phyloP scores from a whole-genome alignment of 1,140 invertebrate species.

The Cardiocondyla obscurior region DNA sequence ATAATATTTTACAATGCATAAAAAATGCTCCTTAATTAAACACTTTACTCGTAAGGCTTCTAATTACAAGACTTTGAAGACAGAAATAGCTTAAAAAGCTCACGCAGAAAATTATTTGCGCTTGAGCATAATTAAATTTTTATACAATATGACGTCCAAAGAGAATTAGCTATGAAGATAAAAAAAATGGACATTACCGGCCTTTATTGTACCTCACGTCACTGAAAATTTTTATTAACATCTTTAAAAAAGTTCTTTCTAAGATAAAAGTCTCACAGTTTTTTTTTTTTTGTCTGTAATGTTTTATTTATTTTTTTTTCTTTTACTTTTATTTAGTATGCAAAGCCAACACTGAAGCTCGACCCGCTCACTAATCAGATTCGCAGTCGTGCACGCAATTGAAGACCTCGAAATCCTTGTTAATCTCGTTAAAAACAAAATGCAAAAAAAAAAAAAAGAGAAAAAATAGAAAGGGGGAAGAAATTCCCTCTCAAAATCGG shows the following conservation, averaged over 20 bases:
- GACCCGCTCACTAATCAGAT: background rate
- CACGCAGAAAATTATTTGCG: background rate
- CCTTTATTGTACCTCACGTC: background rate
- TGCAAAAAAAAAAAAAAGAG: background rate
- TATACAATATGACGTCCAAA: background rate
- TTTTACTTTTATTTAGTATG: background rate
- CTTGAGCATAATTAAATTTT: background rate
- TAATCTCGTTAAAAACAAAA: background rate
- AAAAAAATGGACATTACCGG: background rate
- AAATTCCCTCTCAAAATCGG: background rate
- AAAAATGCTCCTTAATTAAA: background rate
- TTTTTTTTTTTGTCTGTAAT: too few relatives aligned
- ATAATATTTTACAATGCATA: background rate
- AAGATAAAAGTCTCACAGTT: background rate
- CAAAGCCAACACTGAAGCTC: background rate
- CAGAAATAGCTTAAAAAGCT: background rate
- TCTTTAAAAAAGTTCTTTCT: background rate
- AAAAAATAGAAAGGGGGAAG: background rate
- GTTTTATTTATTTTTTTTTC: background rate
- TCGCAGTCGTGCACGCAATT: background rate
- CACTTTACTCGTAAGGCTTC: background rate
- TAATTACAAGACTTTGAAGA: background rate
- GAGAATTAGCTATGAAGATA: background rate
- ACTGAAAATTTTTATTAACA: background rate
- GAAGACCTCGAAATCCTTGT: background rate